Evolutionary conservation across 1,140 invertebrate genomes (phyloP).

Genomic region (Chrysopa pallens): DNA sequence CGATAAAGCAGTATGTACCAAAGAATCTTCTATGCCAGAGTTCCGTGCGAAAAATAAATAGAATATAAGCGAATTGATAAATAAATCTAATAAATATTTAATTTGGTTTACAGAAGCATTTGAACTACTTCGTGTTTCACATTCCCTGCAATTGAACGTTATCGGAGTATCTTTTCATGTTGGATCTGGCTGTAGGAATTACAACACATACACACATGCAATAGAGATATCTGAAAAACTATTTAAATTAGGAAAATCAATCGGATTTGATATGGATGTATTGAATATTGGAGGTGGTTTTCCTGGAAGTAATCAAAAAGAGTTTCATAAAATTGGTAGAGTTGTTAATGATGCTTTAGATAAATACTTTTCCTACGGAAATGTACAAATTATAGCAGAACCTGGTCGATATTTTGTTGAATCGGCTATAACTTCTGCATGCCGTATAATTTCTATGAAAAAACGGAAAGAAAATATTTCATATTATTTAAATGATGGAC

Average conservation of each 20-base stretch:
- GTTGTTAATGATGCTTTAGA: background rate
- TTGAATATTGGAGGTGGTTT: background rate
- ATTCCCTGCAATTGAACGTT: background rate
- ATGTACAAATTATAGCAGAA: background rate
- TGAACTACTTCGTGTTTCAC: background rate
- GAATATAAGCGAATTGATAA: too few relatives aligned
- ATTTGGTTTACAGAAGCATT: too few relatives aligned
- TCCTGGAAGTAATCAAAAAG: background rate
- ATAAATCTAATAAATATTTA: too few relatives aligned
- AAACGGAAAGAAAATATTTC: background rate
- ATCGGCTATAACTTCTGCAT: background rate
- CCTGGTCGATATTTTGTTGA: background rate
- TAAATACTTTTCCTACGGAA: background rate
- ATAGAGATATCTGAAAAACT: background rate
- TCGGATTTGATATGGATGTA: background rate
- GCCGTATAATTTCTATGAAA: background rate
- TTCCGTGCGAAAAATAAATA: too few relatives aligned
- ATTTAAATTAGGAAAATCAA: background rate
- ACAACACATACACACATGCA: background rate
- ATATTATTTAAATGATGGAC: too few relatives aligned
- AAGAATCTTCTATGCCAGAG: too few relatives aligned
- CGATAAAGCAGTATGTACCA: too few relatives aligned
- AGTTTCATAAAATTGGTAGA: background rate
- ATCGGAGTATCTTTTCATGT: background rate
- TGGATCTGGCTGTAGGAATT: background rate